Conservation (phyloP, 2,797 vertebrate genomes). For the Siniperca obscura region DNA sequence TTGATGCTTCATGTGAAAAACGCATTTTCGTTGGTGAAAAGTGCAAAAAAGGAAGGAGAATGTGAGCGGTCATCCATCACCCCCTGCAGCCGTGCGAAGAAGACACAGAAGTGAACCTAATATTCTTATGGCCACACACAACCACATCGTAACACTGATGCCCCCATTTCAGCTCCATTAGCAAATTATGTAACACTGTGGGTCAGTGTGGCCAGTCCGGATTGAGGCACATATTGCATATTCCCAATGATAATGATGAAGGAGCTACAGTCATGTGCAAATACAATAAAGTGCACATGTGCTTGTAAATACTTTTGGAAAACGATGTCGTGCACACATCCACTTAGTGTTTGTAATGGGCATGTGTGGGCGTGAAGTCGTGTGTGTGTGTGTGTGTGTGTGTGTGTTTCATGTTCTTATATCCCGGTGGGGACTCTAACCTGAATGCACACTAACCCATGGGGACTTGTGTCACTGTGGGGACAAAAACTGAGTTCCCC, state of each 20-base stretch:
- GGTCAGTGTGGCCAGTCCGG: constrained; percentile 38
- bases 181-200: constrained; percentile 31
- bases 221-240: constrained; percentile 42
- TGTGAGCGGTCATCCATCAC: constrained; percentile 7
- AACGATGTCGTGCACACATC: constrained; percentile 46
- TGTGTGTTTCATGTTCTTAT: constrained; percentile 42
- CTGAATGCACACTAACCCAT: too few species aligned
- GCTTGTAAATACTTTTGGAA: constrained; percentile 74
- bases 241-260: constrained; percentile 40
- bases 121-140: constrained; percentile 27
- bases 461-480: too few species aligned
- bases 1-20: constrained; percentile 2
- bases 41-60: neutral
- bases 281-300: constrained; percentile 65
- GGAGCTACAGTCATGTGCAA: constrained; percentile 48
- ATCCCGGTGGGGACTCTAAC: too few species aligned
- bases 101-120: constrained; percentile 16
- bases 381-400: constrained; percentile 34
- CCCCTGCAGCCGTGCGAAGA: neutral
- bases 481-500: too few species aligned
- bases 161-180: constrained; percentile 50
- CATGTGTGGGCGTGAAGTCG: constrained; percentile 64
- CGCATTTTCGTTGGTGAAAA: neutral
- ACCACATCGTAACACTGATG: constrained; percentile 43
- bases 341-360: constrained; percentile 56